phyloP scores from a whole-genome alignment of 1,140 invertebrate genomes.

The Teleogryllus occipitalis region DNA sequence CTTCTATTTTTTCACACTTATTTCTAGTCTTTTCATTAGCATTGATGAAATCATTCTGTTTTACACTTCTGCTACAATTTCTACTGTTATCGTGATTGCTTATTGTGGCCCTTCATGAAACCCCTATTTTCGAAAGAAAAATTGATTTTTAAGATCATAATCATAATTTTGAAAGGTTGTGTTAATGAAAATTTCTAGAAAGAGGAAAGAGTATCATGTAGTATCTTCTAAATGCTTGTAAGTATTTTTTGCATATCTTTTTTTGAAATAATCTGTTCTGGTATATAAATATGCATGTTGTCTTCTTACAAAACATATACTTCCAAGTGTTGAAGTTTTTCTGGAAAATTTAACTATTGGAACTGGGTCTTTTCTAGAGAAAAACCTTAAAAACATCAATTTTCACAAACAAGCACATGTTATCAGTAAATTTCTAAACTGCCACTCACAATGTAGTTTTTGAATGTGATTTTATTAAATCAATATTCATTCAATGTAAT shows the following conservation, averaged over 20 bases:
- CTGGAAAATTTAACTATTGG: no score
- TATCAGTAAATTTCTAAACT: background rate
- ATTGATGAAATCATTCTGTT: no score
- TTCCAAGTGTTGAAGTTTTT: no score
- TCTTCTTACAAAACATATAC: background rate
- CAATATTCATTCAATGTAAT: background rate
- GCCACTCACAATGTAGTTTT: background rate
- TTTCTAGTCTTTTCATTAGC: no score
- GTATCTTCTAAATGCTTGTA: background rate
- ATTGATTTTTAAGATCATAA: no score
- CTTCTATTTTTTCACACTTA: no score
- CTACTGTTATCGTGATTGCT: no score
- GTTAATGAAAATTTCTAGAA: background rate
- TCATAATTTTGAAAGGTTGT: no score
- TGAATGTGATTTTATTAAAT: background rate
- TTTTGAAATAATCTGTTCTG: background rate
- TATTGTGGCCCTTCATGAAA: no score
- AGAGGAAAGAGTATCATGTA: background rate
- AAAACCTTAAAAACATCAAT: background rate
- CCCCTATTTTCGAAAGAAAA: no score
- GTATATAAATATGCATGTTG: background rate
- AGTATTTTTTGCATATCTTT: background rate
- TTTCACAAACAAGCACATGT: background rate
- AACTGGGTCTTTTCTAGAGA: background rate
- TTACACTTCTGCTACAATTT: no score